These are phyloP conservation scores for Porites cylindrica DNA, from an alignment of 92 coral and sea anemone genomes.

Conservation along the genomic window DNA sequence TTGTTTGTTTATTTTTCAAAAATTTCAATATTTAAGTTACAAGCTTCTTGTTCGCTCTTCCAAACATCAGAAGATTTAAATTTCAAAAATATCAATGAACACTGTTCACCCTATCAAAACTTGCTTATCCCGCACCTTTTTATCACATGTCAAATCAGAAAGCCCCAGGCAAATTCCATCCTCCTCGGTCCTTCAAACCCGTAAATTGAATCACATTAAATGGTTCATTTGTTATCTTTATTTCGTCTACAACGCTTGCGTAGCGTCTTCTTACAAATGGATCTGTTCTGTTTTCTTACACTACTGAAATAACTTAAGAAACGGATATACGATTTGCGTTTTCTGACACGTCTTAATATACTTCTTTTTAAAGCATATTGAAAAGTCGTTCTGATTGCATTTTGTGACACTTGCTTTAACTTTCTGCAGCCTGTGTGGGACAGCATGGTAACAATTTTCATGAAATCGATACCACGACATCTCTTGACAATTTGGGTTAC, in stretches of 20 bases:
- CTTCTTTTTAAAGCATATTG: slow-evolving; percentile 14
- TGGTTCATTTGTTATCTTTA: background rate
- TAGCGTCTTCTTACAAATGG: background rate
- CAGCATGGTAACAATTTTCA: slow-evolving; percentile 22
- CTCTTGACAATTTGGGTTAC: slow-evolving; percentile 15
- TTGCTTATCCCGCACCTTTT: background rate
- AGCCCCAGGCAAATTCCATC: slow-evolving; percentile 29
- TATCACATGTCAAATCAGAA: background rate
- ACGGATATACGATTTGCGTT: background rate
- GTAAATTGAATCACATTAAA: background rate
- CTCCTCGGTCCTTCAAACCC: background rate
- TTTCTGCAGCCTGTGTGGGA: background rate
- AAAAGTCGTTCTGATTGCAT: background rate
- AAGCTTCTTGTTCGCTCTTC: background rate
- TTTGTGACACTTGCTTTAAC: background rate
- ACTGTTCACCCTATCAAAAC: background rate
- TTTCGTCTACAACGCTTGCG: no score
- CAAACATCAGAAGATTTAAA: background rate
- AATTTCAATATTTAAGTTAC: background rate
- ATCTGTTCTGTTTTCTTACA: background rate
- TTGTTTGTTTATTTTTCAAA: no score
- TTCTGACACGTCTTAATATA: background rate
- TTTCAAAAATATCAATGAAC: background rate
- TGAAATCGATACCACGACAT: slow-evolving; percentile 2
- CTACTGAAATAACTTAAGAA: background rate